phyloP scores from a whole-genome alignment of 2,113 vertebrate genomes.

The Rhinopomastus cyanomelas region DNA sequence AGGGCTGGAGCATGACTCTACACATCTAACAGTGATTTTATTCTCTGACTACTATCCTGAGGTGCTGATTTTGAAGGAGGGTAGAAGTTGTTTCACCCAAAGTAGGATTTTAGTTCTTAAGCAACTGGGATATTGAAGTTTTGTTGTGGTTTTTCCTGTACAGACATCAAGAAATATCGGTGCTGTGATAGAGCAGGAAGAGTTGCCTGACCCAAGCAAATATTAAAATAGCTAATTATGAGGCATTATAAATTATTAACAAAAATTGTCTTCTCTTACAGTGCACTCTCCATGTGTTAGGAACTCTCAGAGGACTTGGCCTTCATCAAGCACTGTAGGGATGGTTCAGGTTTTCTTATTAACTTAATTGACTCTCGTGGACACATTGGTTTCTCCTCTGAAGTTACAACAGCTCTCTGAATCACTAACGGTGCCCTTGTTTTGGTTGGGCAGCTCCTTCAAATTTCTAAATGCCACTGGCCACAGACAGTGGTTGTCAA shows the following conservation, averaged over 20 bases:
- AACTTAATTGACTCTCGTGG: conserved; percentile 65
- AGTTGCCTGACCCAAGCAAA: background rate
- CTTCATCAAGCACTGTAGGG: conserved; percentile 63
- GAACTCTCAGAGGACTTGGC: conserved; percentile 48
- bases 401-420: conserved; percentile 59
- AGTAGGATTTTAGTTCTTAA: background rate
- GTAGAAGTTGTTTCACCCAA: background rate
- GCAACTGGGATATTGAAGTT: background rate
- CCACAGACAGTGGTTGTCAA: too few relatives aligned
- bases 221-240: background rate
- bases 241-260: background rate
- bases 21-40: background rate
- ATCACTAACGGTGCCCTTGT: conserved; percentile 53
- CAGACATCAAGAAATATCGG: background rate
- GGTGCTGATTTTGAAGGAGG: background rate
- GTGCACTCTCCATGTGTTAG: conserved; percentile 56
- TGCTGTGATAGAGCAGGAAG: background rate
- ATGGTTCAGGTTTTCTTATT: conserved; percentile 58
- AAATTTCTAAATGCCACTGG: background rate
- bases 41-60: background rate
- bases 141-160: background rate
- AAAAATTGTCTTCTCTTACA: background rate
- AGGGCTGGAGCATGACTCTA: background rate
- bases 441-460: conserved; percentile 2
- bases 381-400: conserved; percentile 65